Percentiles rank a stretch among this genome's conserved stretches.
These are phyloP conservation scores for Sorex fumeus DNA, from an alignment of 2,113 vertebrate species.

Conservation along the genomic window DNA sequence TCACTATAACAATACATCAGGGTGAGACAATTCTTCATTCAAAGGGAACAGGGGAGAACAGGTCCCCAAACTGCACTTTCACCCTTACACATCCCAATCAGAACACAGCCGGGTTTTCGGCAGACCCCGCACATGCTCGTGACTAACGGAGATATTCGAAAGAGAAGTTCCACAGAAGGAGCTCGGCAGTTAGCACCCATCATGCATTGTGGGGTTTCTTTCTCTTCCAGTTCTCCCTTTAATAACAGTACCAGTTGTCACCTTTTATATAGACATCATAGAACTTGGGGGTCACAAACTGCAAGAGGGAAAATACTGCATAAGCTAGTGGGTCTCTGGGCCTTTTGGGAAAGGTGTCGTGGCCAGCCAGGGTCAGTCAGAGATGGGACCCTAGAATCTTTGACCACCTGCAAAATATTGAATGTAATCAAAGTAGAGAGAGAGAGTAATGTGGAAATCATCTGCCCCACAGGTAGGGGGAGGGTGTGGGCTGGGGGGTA, in stretches of 20 bases:
- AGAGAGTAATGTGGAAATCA: too few relatives aligned
- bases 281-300: not conserved
- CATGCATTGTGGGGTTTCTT: not conserved
- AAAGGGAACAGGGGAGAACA: too few relatives aligned
- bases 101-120: not conserved
- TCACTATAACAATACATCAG: too few relatives aligned
- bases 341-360: not conserved
- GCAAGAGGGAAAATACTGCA: not conserved
- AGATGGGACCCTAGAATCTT: not conserved
- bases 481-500: too few relatives aligned
- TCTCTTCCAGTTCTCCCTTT: constrained; percentile 9
- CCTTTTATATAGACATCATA: constrained; percentile 18
- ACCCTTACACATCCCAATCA: too few relatives aligned
- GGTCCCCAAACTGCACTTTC: too few relatives aligned
- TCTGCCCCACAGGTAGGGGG: too few relatives aligned
- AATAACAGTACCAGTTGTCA: not conserved
- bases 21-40: too few relatives aligned
- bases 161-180: constrained; percentile 18
- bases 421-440: too few relatives aligned
- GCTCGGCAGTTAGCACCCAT: not conserved
- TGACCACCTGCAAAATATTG: too few relatives aligned
- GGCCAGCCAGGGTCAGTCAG: not conserved
- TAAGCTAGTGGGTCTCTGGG: not conserved
- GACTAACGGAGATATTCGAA: not conserved
- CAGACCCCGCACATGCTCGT: not conserved